These are phyloP conservation scores for Agrotis segetum DNA, from an alignment of 2,888 invertebrate genomes.

Conservation along the genomic window DNA sequence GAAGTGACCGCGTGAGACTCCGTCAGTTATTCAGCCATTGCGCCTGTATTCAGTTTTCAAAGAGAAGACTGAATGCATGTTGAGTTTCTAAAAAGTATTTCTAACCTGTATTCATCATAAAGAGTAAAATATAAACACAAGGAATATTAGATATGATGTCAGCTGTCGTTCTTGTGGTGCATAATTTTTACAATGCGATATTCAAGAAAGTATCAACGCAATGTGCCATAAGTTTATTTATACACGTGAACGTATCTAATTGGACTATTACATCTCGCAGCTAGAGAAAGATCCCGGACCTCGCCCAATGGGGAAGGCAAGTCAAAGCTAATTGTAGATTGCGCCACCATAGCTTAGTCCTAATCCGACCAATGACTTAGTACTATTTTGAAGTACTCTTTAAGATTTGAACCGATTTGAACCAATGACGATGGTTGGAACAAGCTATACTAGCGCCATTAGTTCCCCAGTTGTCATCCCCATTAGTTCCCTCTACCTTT, in stretches of 20 bases:
- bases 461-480: too few species aligned
- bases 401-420: too few species aligned
- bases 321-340: too few species aligned
- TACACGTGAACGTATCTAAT: conserved; percentile 2
- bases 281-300: conserved; percentile 1
- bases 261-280: background rate
- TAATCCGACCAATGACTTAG: too few species aligned
- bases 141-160: conserved; percentile 24
- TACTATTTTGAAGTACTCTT: too few species aligned
- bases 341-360: too few species aligned
- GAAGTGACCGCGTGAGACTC: too few species aligned
- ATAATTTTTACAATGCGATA: conserved; percentile 27
- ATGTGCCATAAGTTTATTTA: conserved; percentile 21
- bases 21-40: too few species aligned
- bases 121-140: conserved; percentile 25
- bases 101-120: background rate
- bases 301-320: background rate
- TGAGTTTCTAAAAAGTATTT: background rate
- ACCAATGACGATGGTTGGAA: too few species aligned
- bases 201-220: conserved; percentile 18
- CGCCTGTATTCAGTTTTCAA: background rate
- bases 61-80: background rate
- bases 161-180: conserved; percentile 26
- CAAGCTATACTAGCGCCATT: too few species aligned
- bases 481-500: conserved; percentile 15